Conservation (phyloP, 2,113 vertebrate species). For the Leucosticte australis region DNA sequence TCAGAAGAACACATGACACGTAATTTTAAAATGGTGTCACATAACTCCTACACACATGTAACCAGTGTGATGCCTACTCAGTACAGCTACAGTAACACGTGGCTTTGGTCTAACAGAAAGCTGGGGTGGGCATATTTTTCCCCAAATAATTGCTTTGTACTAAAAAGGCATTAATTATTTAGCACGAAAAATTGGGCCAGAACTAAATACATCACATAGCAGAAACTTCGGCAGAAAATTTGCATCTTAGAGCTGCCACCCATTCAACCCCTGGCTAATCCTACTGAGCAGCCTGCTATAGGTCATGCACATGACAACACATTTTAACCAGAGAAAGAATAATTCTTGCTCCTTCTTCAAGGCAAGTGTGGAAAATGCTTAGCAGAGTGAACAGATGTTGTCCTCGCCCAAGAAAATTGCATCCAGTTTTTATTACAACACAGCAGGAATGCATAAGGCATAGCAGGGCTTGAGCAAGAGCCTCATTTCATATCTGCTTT, state of each 20-base stretch:
- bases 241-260: background rate
- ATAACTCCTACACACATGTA: rapidly evolving
- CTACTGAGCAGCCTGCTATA: background rate
- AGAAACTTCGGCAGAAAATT: background rate
- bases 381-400: background rate
- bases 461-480: background rate
- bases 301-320: background rate
- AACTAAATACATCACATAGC: background rate
- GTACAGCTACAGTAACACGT: rapidly evolving
- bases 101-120: background rate
- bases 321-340: background rate
- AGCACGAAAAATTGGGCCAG: background rate
- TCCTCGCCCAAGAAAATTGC: background rate
- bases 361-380: background rate
- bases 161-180: background rate
- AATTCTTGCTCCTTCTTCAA: background rate
- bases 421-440: background rate
- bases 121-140: background rate
- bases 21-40: background rate
- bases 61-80: background rate
- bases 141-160: background rate
- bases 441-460: background rate
- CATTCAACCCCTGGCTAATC: background rate
- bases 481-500: background rate
- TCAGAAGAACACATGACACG: background rate